These are phyloP conservation scores for Alloscopus bannaensis DNA, from an alignment of 2,888 invertebrate species.

Conservation along the genomic window DNA sequence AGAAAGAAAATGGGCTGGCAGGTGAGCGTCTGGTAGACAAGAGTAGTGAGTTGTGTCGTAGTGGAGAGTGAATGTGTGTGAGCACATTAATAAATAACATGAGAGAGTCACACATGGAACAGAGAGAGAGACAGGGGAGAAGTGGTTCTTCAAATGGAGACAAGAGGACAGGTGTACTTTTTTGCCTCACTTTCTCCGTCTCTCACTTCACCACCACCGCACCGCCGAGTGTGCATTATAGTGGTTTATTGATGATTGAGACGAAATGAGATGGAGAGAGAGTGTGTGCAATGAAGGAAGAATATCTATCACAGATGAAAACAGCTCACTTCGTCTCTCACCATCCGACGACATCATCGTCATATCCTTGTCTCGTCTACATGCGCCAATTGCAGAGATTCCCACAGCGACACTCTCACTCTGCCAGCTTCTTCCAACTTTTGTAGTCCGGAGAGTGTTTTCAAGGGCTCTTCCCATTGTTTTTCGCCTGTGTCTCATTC, in stretches of 20 bases:
- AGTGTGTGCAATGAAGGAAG: background rate
- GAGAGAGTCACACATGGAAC: constrained; percentile 5
- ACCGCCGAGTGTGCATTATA: too few relatives aligned
- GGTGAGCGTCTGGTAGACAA: too few relatives aligned
- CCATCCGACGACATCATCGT: too few relatives aligned
- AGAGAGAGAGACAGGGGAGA: background rate
- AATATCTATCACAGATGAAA: background rate
- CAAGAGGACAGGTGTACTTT: background rate
- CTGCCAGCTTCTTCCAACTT: constrained; percentile 13
- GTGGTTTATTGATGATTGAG: too few relatives aligned
- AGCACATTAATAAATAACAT: constrained; percentile 35
- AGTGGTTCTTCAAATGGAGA: background rate
- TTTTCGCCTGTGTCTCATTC: too few relatives aligned
- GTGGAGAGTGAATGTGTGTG: too few relatives aligned
- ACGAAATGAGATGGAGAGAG: constrained; percentile 1
- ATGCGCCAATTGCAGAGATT: constrained; percentile 34
- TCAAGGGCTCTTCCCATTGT: too few relatives aligned
- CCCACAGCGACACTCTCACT: constrained; percentile 16
- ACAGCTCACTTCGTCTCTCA: background rate
- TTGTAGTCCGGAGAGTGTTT: too few relatives aligned
- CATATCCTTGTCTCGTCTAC: constrained; percentile 12
- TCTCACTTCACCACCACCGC: too few relatives aligned
- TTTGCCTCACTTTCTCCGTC: background rate
- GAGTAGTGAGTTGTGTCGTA: too few relatives aligned
- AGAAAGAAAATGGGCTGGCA: too few relatives aligned